phyloP scores from a whole-genome alignment of 2,797 vertebrate genomes.

The Clarias laeviceps region DNA sequence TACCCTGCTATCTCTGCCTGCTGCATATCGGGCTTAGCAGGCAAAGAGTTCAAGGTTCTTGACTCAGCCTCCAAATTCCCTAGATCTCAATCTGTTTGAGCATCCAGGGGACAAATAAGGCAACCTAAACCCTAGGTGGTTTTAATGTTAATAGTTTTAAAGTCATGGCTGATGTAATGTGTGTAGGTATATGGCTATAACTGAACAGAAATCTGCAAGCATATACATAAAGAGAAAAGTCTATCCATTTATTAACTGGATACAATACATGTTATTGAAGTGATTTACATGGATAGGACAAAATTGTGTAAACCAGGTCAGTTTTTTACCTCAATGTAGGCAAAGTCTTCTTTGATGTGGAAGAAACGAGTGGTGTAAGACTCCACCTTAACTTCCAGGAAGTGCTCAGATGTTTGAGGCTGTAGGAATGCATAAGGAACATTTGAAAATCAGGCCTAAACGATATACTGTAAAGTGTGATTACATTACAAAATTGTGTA shows the following conservation, averaged over 20 bases:
- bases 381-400: constrained; percentile 89
- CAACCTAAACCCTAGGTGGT: no score
- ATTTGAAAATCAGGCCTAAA: neutral
- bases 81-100: no score
- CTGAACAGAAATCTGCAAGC: neutral
- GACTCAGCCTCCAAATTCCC: no score
- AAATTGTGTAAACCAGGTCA: neutral
- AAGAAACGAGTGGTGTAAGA: constrained; percentile 87
- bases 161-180: no score
- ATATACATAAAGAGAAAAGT: neutral
- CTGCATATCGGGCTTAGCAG: no score
- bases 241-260: neutral
- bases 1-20: no score
- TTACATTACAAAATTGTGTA: neutral
- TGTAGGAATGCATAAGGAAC: constrained; percentile 54
- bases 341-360: constrained; percentile 88
- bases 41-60: no score
- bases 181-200: no score
- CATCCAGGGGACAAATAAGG: no score
- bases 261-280: neutral
- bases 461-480: neutral
- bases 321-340: constrained; percentile 82
- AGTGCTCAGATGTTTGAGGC: constrained; percentile 78
- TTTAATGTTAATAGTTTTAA: no score
- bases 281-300: neutral